Evolutionary conservation across 2,113 vertebrate genomes (phyloP).

Genomic region (Pomatostomus ruficeps): DNA sequence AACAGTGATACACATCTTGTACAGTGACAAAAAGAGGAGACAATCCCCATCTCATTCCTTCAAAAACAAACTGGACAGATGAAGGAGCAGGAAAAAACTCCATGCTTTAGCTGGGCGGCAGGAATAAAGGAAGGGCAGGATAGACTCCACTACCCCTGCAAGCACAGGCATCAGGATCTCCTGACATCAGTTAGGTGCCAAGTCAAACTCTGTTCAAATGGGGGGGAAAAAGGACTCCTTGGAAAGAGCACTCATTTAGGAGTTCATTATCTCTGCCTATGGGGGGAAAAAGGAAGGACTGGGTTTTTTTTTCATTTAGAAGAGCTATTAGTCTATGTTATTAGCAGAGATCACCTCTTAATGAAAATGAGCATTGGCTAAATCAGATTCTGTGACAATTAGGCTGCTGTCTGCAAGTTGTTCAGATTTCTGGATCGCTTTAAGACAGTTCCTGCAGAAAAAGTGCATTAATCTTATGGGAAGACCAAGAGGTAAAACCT

Average conservation of each 20-base stretch:
- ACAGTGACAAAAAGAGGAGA: background rate
- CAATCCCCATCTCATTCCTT: background rate
- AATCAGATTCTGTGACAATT: slow-evolving; percentile 32
- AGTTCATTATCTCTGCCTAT: slow-evolving; percentile 13
- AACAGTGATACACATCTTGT: background rate
- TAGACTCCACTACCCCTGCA: background rate
- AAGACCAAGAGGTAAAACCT: slow-evolving; percentile 30
- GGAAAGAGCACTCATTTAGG: slow-evolving; percentile 3
- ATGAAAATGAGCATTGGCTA: slow-evolving; percentile 39
- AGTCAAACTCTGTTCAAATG: background rate
- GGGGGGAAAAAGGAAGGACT: background rate
- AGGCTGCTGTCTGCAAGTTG: background rate
- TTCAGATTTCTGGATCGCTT: background rate
- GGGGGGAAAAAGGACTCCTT: fast-evolving
- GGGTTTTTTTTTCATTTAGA: background rate
- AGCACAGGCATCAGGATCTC: background rate
- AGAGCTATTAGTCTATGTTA: slow-evolving; percentile 4
- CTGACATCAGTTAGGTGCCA: background rate
- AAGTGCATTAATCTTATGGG: slow-evolving; percentile 52
- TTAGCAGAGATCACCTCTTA: slow-evolving; percentile 33
- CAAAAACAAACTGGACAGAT: background rate
- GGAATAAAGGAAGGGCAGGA: background rate
- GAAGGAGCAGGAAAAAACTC: background rate
- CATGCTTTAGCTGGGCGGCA: background rate
- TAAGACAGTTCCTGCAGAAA: slow-evolving; percentile 27